Percentiles rank a stretch among this genome's conserved stretches.
Conservation (phyloP, 1,140 invertebrate species). For the Maconellicoccus hirsutus region DNA sequence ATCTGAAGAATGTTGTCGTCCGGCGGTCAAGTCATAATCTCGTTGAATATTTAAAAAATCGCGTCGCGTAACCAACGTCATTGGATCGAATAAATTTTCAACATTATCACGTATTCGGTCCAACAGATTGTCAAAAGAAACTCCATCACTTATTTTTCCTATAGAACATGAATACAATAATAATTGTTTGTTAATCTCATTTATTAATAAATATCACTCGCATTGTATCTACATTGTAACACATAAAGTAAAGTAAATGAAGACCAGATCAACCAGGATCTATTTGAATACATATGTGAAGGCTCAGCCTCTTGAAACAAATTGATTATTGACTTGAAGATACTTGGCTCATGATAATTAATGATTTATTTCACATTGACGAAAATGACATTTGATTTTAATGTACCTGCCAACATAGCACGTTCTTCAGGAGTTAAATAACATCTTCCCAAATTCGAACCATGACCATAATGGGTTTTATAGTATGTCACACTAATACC, state of each 20-base stretch:
- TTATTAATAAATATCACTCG: too few relatives aligned
- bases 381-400: too few relatives aligned
- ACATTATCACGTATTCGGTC: slow-evolving; percentile 19
- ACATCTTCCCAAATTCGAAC: neutral
- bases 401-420: neutral
- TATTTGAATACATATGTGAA: too few relatives aligned
- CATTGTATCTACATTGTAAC: too few relatives aligned
- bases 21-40: neutral
- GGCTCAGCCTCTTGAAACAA: too few relatives aligned
- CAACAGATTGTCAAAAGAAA: slow-evolving; percentile 1
- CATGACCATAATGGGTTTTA: neutral
- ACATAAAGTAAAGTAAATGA: too few relatives aligned
- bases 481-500: neutral
- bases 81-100: neutral
- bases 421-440: neutral
- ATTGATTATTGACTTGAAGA: too few relatives aligned
- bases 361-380: too few relatives aligned
- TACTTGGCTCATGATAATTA: too few relatives aligned
- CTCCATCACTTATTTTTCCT: slow-evolving; percentile 19
- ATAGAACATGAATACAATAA: too few relatives aligned
- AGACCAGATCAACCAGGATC: too few relatives aligned
- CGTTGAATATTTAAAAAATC: neutral
- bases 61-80: neutral
- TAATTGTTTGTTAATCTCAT: too few relatives aligned
- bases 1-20: neutral